Conservation (phyloP, 1,140 invertebrate species). For the Aphaenogaster rudis region DNA sequence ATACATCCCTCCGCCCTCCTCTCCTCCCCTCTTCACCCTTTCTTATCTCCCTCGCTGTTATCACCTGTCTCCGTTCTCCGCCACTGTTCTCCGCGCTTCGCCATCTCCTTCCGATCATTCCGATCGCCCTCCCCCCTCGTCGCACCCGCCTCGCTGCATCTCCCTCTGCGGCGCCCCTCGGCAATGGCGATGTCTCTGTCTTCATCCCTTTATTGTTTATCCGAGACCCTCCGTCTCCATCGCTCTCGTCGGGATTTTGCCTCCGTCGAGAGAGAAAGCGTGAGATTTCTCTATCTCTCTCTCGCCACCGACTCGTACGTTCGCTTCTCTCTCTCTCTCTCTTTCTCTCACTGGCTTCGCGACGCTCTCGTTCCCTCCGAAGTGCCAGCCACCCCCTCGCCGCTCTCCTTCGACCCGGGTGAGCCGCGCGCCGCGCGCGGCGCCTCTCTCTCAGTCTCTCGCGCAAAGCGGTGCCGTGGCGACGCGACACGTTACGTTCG, state of each 20-base stretch:
- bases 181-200: constrained; percentile 31
- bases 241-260: not conserved
- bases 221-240: constrained; percentile 9
- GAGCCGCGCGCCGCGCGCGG: constrained; percentile 52
- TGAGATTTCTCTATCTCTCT: constrained; percentile 14
- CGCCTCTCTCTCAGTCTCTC: constrained; percentile 74
- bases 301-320: not conserved
- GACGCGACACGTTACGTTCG: constrained; percentile 67
- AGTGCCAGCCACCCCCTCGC: constrained; percentile 43
- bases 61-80: constrained; percentile 28
- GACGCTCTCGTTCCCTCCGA: constrained; percentile 34
- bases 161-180: not conserved
- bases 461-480: constrained; percentile 69
- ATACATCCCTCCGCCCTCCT: not conserved
- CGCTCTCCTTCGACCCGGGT: constrained; percentile 47
- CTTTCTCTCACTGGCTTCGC: not conserved
- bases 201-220: constrained; percentile 10
- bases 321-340: not conserved
- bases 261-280: not conserved
- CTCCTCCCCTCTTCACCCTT: not conserved
- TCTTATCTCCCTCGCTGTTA: constrained; percentile 11
- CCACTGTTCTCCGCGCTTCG: not conserved
- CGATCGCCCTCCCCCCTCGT: not conserved
- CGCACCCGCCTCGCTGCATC: not conserved
- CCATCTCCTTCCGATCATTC: constrained; percentile 19